Base-by-base conservation (phyloP, 92 coral and sea anemone species). In the Bergia sp. region DNA sequence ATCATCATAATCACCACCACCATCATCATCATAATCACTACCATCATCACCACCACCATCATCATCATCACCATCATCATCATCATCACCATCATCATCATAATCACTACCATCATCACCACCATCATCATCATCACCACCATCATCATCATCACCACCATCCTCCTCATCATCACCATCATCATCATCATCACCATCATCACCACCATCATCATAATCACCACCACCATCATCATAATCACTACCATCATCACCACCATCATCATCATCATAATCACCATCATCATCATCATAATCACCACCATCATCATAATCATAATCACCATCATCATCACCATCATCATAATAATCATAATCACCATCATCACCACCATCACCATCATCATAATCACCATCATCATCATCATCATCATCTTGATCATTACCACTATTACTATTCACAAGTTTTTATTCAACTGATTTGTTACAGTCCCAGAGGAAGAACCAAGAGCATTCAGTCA, bases 381-480 rank as follows among this genome's bases (percentile, higher is more conserved):
- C 7, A 50, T 2, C 10, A 36, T n/a, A 21, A n/a, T 57, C 20
- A 57, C 3, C 4, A 57, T 11, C 65, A 3, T 6, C 13, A 57
- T 57, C 65, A 57, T 0, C 4, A 57, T 11, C 65, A 3, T 6
- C 13, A 57, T 57, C 65, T 29, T 29, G 29, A 29, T 10, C 58
- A 77, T n/a, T 20, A 50, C 49, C 23, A 29, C 23, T 16, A 44
- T n/a, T 10, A 36, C 40, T 23, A 53, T 37, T 9, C 73, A 20
- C 73, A 66, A 20, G 73, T 20, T 20, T 50, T 4, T 66, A 15
- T 66, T 16, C 29, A 29, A 37, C 16, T 38, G 15, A 12, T 57
- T 16, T 2, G 21, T 64, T 82, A 2, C 76, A 82, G 86, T 43
- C 76, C 86, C 41, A 82, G 71, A 82, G 73, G 76, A 44, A n/a